These are phyloP conservation scores for Scylla paramamosain DNA, from an alignment of 1,140 invertebrate genomes.

Conservation along the genomic window DNA sequence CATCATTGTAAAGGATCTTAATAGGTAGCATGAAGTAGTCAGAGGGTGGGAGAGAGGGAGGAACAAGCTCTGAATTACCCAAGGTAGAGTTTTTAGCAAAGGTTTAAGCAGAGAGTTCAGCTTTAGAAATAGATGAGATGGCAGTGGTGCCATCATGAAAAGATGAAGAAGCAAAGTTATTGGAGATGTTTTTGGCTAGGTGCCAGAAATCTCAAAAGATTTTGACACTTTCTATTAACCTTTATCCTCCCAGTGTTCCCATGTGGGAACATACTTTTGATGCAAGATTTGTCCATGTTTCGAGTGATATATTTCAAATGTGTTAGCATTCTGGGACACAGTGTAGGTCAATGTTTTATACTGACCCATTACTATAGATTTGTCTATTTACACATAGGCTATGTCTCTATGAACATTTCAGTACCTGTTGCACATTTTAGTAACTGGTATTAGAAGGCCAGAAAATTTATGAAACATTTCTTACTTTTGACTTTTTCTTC, in stretches of 20 bases:
- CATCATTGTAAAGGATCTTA: too few relatives aligned
- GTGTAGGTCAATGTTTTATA: background rate
- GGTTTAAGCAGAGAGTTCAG: too few relatives aligned
- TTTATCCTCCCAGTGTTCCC: slow-evolving; percentile 28
- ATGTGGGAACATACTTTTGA: slow-evolving; percentile 32
- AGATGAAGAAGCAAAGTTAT: too few relatives aligned
- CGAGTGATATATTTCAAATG: background rate
- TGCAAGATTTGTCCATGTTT: background rate
- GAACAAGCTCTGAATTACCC: too few relatives aligned
- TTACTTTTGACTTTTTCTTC: background rate
- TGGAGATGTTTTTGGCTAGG: too few relatives aligned
- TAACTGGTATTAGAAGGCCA: background rate
- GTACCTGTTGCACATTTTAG: background rate
- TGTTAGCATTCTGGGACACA: background rate
- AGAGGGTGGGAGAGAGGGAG: too few relatives aligned
- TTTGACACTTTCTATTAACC: too few relatives aligned
- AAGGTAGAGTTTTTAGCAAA: too few relatives aligned
- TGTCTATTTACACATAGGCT: background rate
- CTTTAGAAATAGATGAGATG: too few relatives aligned
- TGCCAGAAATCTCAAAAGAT: too few relatives aligned
- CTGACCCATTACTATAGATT: background rate
- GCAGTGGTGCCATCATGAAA: too few relatives aligned
- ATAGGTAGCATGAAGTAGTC: too few relatives aligned
- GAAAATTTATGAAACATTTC: background rate
- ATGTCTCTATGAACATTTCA: background rate